Conservation (phyloP, 1,140 invertebrate genomes). For the Drosophila equinoxialis region DNA sequence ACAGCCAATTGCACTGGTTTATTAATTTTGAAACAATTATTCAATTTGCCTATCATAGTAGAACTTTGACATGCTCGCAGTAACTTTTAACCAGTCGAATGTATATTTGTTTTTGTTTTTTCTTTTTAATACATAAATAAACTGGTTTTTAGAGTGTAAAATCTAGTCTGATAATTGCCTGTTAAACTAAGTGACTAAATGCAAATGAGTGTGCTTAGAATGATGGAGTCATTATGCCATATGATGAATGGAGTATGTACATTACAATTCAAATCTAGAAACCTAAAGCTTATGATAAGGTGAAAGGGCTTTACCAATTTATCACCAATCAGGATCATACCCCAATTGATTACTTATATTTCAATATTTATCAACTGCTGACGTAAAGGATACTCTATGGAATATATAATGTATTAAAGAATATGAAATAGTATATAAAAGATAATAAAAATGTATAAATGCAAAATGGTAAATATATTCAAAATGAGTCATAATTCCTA, state of each 20-base stretch:
- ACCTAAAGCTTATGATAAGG: neutral
- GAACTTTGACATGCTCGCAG: slow-evolving; percentile 8
- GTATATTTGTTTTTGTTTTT: slow-evolving; percentile 1
- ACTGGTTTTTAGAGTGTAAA: slow-evolving; percentile 51
- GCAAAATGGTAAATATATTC: neutral
- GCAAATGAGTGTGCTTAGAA: slow-evolving; percentile 17
- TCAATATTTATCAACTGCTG: no score
- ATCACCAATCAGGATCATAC: no score
- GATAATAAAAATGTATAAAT: neutral
- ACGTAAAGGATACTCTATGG: no score
- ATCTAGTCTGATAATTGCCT: slow-evolving; percentile 21
- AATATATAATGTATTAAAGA: no score
- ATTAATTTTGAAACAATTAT: slow-evolving; percentile 14
- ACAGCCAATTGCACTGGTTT: slow-evolving; percentile 13
- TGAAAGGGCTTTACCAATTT: neutral
- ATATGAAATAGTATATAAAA: neutral
- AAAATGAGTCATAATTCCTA: neutral
- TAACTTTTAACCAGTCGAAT: neutral
- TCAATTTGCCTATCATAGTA: slow-evolving; percentile 10
- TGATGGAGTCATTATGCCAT: slow-evolving; percentile 5
- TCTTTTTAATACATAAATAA: slow-evolving; percentile 16
- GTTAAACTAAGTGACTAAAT: slow-evolving; percentile 7
- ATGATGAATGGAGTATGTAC: neutral
- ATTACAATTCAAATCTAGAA: neutral
- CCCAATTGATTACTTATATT: no score